Percentiles rank a stretch among this genome's conserved stretches.
These are phyloP conservation scores for Lamellibrachia luymesi DNA, from an alignment of 1,140 invertebrate genomes.

Conservation along the genomic window DNA sequence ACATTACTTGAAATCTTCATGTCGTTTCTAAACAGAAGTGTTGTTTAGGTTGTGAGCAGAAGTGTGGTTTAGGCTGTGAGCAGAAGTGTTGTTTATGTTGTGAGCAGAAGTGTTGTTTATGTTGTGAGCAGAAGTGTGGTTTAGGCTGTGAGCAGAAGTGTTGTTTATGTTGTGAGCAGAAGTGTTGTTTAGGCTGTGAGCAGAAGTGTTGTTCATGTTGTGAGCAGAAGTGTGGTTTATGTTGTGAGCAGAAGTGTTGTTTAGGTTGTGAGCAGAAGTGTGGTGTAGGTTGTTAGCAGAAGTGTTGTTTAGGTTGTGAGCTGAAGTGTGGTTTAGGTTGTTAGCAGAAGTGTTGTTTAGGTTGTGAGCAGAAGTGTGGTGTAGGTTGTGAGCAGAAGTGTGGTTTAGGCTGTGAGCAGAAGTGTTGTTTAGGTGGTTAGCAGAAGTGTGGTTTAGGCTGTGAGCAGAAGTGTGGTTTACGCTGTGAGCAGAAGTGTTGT, in stretches of 20 bases:
- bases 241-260: not conserved
- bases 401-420: too few species aligned
- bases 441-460: not conserved
- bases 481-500: not conserved
- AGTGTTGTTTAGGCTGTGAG: not conserved
- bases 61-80: not conserved
- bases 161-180: too few species aligned
- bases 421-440: too few species aligned
- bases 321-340: not conserved
- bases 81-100: not conserved
- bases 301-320: not conserved
- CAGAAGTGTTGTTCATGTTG: not conserved
- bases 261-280: too few species aligned
- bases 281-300: too few species aligned
- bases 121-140: not conserved
- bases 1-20: not conserved
- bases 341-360: not conserved
- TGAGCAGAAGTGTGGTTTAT: not conserved
- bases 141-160: not conserved
- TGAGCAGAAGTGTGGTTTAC: not conserved
- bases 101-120: not conserved
- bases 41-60: not conserved
- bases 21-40: not conserved
- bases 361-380: not conserved
- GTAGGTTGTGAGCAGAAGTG: not conserved